Evolutionary conservation across 1,140 invertebrate genomes (phyloP).

Genomic region (Lysiphlebus fabarum): DNA sequence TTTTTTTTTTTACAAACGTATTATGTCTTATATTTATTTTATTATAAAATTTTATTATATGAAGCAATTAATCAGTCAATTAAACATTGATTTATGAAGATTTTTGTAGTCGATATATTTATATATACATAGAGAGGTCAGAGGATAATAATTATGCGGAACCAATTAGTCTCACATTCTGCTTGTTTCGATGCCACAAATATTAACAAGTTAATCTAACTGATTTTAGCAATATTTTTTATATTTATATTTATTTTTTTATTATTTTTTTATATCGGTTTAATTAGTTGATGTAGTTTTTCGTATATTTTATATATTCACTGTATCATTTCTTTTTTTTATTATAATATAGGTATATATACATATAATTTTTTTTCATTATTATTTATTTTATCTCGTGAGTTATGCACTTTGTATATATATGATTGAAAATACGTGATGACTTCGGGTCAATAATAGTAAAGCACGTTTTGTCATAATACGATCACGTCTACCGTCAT

Average conservation of each 20-base stretch:
- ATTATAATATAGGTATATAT: neutral
- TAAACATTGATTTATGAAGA: slow-evolving; percentile 23
- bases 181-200: neutral
- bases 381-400: no score
- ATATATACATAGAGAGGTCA: neutral
- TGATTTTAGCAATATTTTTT: neutral
- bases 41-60: neutral
- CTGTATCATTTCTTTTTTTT: neutral
- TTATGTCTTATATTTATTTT: no score
- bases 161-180: slow-evolving; percentile 17
- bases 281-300: no score
- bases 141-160: slow-evolving; percentile 21
- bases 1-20: neutral
- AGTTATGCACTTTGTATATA: neutral
- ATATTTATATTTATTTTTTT: neutral
- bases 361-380: neutral
- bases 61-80: slow-evolving; percentile 20
- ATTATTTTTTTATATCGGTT: no score
- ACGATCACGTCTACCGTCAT: slow-evolving; percentile 15
- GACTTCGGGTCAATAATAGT: slow-evolving; percentile 13
- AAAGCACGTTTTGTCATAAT: slow-evolving; percentile 22
- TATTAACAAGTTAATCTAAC: no score
- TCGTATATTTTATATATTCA: neutral
- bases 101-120: slow-evolving; percentile 16
- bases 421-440: slow-evolving; percentile 21